phyloP scores from a whole-genome alignment of 2,113 vertebrate genomes.

The Scalopus aquaticus region DNA sequence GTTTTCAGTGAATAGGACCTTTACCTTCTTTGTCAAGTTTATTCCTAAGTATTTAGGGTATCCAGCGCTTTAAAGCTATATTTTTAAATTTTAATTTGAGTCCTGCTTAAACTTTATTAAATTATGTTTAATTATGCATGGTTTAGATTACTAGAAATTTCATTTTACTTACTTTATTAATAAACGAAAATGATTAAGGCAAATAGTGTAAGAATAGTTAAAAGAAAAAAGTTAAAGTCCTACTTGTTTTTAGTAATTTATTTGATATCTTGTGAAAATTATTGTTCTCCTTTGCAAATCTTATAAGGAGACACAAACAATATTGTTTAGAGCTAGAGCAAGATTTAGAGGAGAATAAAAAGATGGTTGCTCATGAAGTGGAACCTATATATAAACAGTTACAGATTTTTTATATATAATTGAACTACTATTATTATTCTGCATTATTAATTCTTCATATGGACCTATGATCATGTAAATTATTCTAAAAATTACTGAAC shows the following conservation, averaged over 20 bases:
- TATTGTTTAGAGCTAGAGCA: neutral
- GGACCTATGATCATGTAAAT: neutral
- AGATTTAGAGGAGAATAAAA: neutral
- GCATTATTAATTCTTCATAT: neutral
- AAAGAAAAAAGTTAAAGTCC: neutral
- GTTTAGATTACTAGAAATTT: neutral
- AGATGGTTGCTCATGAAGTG: neutral
- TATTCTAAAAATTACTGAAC: constrained; percentile 21
- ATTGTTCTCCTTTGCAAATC: neutral
- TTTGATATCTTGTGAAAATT: neutral
- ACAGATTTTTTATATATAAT: neutral
- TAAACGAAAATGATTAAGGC: constrained; percentile 4
- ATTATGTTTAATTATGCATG: neutral
- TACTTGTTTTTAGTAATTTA: neutral
- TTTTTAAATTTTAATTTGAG: constrained; percentile 2
- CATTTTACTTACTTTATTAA: neutral
- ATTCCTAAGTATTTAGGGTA: neutral
- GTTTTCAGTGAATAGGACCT: no score
- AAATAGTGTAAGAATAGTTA: neutral
- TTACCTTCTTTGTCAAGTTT: no score
- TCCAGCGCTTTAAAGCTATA: neutral
- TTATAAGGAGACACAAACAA: neutral
- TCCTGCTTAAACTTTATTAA: neutral
- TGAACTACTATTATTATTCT: neutral
- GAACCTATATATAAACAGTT: neutral